These are phyloP conservation scores for Drosophila siamana DNA, from an alignment of 2,888 invertebrate species.

Conservation along the genomic window DNA sequence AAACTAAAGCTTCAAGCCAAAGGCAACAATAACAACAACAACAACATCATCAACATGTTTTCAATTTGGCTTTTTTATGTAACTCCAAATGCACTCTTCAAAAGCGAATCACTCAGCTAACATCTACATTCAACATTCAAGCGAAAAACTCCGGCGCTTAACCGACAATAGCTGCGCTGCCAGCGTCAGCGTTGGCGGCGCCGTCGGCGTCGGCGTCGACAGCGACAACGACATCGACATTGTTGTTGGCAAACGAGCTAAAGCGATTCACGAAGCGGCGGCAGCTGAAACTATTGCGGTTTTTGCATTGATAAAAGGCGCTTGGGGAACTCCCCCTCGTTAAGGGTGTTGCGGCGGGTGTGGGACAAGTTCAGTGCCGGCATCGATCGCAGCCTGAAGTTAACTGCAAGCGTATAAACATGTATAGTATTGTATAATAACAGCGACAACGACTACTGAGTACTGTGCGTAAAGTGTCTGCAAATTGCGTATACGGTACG, in stretches of 20 bases:
- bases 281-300: conserved; percentile 31
- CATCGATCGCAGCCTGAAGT: conserved; percentile 41
- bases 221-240: not conserved
- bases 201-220: not conserved
- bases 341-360: conserved; percentile 1
- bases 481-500: conserved; percentile 36
- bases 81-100: conserved; percentile 75
- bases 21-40: conserved; percentile 26
- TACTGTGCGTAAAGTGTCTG: conserved; percentile 48
- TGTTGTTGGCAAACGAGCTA: conserved; percentile 1
- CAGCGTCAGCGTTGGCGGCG: not conserved
- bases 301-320: conserved; percentile 66
- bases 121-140: conserved; percentile 35
- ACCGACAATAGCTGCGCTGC: conserved; percentile 25
- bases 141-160: conserved; percentile 36
- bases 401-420: conserved; percentile 16
- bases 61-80: conserved; percentile 69
- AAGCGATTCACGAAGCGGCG: conserved; percentile 17
- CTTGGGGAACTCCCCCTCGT: conserved; percentile 15
- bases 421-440: conserved; percentile 2
- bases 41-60: conserved; percentile 52
- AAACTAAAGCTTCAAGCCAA: not conserved
- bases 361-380: conserved; percentile 72
- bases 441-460: conserved; percentile 3
- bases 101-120: conserved; percentile 44